Conservation (phyloP, 2,888 invertebrate genomes). For the Blera fallax region DNA sequence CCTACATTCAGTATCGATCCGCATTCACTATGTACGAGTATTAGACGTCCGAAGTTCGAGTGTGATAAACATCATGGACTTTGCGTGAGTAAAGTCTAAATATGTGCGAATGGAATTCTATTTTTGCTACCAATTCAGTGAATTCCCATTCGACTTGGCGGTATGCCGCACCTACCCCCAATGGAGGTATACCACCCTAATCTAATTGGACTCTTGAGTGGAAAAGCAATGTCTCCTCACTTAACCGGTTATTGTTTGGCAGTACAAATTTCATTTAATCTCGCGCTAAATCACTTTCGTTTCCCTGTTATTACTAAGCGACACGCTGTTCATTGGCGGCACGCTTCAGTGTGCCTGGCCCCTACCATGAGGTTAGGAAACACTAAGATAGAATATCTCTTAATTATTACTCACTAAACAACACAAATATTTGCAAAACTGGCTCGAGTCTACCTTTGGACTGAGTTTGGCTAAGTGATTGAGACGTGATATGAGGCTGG, state of each 20-base stretch:
- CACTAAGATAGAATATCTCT: conserved; percentile 21
- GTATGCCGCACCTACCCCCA: not conserved
- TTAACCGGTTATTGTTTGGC: not conserved
- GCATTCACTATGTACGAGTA: not conserved
- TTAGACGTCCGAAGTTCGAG: conserved; percentile 37
- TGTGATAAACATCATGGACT: conserved; percentile 30
- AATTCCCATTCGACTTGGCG: not conserved
- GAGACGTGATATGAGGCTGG: conserved; percentile 37
- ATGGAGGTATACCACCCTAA: not conserved
- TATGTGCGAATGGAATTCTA: not conserved
- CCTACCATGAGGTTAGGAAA: conserved; percentile 15
- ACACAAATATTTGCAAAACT: not conserved
- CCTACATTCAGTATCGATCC: conserved; percentile 13
- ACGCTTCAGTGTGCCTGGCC: conserved; percentile 16
- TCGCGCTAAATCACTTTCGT: not conserved
- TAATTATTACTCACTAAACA: conserved; percentile 10
- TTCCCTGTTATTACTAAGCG: not conserved
- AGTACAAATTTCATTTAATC: not conserved
- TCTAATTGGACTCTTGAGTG: not conserved
- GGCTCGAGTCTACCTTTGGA: not conserved
- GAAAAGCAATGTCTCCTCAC: not conserved
- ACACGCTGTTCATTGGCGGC: not conserved
- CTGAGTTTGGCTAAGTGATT: not conserved
- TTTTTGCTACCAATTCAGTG: not conserved
- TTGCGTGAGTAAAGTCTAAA: conserved; percentile 35